Evolutionary conservation across 2,797 vertebrate species (phyloP), one percentile per base, ranked within the genome.

Genomic region (Strix occidentalis): DNA sequence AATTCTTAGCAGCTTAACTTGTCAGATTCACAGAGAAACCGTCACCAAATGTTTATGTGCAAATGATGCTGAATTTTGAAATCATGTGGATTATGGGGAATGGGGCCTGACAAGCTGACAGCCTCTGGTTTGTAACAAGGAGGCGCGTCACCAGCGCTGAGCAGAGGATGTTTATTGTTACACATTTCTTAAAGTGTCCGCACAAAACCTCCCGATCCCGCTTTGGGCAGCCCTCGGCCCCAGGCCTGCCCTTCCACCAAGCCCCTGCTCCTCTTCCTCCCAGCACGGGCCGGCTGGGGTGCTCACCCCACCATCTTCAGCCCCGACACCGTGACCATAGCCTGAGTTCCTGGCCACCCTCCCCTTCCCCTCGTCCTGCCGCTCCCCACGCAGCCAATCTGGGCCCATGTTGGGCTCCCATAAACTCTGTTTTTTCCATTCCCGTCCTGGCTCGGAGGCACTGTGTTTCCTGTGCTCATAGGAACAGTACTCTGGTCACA

Each of bases 41-140:
- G 94, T 98, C 98, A 97, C 97, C 96, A 98, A 98, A 98, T 98
- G 98, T 98, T 98, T 98, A 98, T 97, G 97, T 97, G 97, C 98
- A 97, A 98, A 98, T 97, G 98, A 98, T 98, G 98, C 97, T 97
- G 98, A 97, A 98, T 97, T 98, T 97, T 98, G 97, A 97, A 98
- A 98, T 98, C 98, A 97, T 98, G 98, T 97, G 98, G 98, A 98
- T 98, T 98, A 98, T 96, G 96, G 98, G 97, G 98, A 98, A 98
- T 98, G 98, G 97, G 96, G 97, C 98, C 98, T 98, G 98, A 98
- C 98, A 98, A 97, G 96, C 97, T 98, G 98, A 98, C 98, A 98
- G 98, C 97, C 98, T 98, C 98, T 98, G 98, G 98, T 98, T 98
- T 98, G 96, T 98, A 98, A 98, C 98, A 98, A 98, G 97, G 97